phyloP scores from a whole-genome alignment of 2,113 vertebrate species.

The Columbina picui region DNA sequence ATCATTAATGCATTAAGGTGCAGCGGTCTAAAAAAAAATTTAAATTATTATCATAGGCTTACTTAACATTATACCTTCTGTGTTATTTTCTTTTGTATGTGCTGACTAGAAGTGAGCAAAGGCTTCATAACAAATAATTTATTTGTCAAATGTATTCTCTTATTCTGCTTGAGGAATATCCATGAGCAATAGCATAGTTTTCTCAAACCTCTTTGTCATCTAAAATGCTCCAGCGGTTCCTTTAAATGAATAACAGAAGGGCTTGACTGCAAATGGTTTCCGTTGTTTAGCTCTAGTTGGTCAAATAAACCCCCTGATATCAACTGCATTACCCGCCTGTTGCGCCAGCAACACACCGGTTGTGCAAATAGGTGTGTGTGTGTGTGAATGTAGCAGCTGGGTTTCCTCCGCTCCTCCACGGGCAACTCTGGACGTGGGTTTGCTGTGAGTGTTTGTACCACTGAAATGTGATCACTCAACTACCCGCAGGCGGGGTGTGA shows the following conservation, averaged over 20 bases:
- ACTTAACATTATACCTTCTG: not conserved
- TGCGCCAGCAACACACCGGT: not conserved
- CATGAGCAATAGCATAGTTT: not conserved
- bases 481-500: not conserved
- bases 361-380: slow-evolving; percentile 9
- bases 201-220: not conserved
- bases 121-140: slow-evolving; percentile 65
- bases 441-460: fast-evolving
- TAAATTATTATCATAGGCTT: not conserved
- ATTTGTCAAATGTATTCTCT: slow-evolving; percentile 25
- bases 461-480: fast-evolving
- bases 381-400: not conserved
- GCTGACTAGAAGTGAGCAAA: slow-evolving; percentile 38
- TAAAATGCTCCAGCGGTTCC: not conserved
- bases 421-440: not conserved
- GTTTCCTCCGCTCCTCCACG: not conserved
- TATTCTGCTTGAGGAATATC: not conserved
- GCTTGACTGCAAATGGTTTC: slow-evolving; percentile 9
- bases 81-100: slow-evolving; percentile 18
- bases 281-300: not conserved
- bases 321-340: not conserved
- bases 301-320: not conserved
- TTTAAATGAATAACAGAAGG: slow-evolving; percentile 9
- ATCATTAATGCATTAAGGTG: not conserved
- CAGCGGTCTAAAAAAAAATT: slow-evolving; percentile 14